Evolutionary conservation across 2,888 invertebrate genomes (phyloP).

Genomic region (Epistrophe grossulariae): DNA sequence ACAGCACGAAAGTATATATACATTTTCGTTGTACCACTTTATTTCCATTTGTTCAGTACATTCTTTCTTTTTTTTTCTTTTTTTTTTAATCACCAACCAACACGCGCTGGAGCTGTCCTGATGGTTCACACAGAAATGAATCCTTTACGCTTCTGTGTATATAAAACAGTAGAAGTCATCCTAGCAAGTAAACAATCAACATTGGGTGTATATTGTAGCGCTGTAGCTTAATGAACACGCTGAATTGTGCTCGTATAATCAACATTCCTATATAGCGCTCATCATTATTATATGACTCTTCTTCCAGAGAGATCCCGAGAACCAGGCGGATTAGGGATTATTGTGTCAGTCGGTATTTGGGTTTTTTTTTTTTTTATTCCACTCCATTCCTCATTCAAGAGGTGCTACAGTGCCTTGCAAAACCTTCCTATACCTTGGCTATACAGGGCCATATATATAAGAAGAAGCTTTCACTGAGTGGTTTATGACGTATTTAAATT

Average conservation of each 20-base stretch:
- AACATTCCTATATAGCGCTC: conserved; percentile 63
- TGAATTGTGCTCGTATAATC: conserved; percentile 71
- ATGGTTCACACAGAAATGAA: conserved; percentile 44
- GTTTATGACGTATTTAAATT: conserved; percentile 73
- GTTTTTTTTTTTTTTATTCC: conserved; percentile 28
- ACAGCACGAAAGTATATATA: conserved; percentile 60
- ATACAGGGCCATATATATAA: not conserved
- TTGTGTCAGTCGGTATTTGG: conserved; percentile 63
- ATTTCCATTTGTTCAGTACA: conserved; percentile 24
- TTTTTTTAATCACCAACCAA: conserved; percentile 48
- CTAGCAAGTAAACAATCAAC: conserved; percentile 68
- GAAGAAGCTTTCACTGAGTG: conserved; percentile 57
- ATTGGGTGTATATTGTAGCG: conserved; percentile 27
- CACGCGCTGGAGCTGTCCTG: conserved; percentile 25
- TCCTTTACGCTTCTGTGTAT: conserved; percentile 53
- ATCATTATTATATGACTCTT: conserved; percentile 60
- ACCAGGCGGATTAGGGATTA: conserved; percentile 68
- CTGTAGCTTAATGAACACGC: conserved; percentile 69
- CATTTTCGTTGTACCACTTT: conserved; percentile 60
- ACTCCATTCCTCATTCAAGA: conserved; percentile 36
- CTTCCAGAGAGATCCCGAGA: conserved; percentile 40
- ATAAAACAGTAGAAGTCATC: conserved; percentile 40
- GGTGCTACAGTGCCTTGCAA: conserved; percentile 44
- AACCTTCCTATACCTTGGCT: not conserved
- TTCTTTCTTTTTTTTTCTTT: not conserved